Conservation (phyloP, 1,140 invertebrate genomes). For the Chironomus striatipennis region DNA sequence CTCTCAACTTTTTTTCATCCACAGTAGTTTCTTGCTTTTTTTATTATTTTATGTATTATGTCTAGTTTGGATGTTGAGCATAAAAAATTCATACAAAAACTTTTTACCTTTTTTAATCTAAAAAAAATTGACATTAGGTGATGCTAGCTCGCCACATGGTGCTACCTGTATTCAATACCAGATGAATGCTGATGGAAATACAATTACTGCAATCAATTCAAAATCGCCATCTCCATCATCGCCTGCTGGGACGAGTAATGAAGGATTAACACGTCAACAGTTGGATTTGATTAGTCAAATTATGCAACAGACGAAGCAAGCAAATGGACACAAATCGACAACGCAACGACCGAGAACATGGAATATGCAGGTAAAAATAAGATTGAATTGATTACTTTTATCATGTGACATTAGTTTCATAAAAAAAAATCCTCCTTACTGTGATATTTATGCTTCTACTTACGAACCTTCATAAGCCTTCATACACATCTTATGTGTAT, state of each 20-base stretch:
- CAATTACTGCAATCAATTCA: constrained; percentile 33
- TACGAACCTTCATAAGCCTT: no score
- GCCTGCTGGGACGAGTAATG: constrained; percentile 46
- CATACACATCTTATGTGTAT: neutral
- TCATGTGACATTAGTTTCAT: neutral
- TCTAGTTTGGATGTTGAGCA: neutral
- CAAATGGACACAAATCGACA: constrained; percentile 25
- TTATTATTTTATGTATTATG: neutral
- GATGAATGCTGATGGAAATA: constrained; percentile 36
- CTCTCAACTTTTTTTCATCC: neutral
- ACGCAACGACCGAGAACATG: constrained; percentile 39
- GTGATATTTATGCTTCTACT: no score
- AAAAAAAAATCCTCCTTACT: neutral
- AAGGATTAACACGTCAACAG: constrained; percentile 61
- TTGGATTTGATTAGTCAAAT: constrained; percentile 69
- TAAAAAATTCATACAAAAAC: neutral
- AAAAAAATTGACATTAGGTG: constrained; percentile 28
- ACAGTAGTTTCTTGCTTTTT: neutral
- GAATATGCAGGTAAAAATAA: constrained; percentile 41
- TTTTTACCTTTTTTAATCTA: constrained; percentile 4
- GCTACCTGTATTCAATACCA: constrained; percentile 41
- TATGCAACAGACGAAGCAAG: constrained; percentile 62
- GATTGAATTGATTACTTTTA: neutral
- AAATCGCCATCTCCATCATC: constrained; percentile 34
- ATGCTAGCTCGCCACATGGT: constrained; percentile 41